A percentile compares a stretch with the other conserved stretches of the same genome.
Evolutionary conservation across 2,888 invertebrate genomes (phyloP).

Genomic region (Brenthis daphne): DNA sequence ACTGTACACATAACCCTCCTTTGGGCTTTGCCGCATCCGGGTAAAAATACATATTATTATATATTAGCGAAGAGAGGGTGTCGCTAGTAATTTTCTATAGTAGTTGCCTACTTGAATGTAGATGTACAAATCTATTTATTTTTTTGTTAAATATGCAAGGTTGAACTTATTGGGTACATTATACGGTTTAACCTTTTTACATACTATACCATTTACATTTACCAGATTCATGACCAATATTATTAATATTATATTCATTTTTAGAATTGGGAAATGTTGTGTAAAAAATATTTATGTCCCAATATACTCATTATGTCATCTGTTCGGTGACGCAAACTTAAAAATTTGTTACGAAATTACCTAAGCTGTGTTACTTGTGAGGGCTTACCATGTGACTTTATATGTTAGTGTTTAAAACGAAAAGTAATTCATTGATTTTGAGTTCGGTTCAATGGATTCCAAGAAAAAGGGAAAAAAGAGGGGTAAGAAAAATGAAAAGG

Average conservation of each 20-base stretch:
- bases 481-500: conserved; percentile 68
- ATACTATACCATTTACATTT: background rate
- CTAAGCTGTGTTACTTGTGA: conserved; percentile 47
- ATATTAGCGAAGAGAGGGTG: too few species aligned
- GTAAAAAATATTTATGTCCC: conserved; percentile 52
- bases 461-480: conserved; percentile 55
- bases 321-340: conserved; percentile 61
- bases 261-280: conserved; percentile 62
- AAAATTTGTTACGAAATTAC: conserved; percentile 61
- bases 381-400: conserved; percentile 65
- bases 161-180: background rate
- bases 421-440: conserved; percentile 25
- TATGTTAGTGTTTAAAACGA: conserved; percentile 46
- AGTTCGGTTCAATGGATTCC: conserved; percentile 62
- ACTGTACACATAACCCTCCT: too few species aligned
- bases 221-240: conserved; percentile 42
- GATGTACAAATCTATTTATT: too few species aligned
- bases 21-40: too few species aligned
- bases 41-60: too few species aligned
- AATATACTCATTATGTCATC: conserved; percentile 52
- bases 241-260: conserved; percentile 44
- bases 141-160: background rate
- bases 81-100: too few species aligned
- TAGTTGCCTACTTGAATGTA: too few species aligned
- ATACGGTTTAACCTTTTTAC: background rate